phyloP scores from a whole-genome alignment of 2,113 vertebrate genomes.

The Pseudorhombus dupliciocellatus region DNA sequence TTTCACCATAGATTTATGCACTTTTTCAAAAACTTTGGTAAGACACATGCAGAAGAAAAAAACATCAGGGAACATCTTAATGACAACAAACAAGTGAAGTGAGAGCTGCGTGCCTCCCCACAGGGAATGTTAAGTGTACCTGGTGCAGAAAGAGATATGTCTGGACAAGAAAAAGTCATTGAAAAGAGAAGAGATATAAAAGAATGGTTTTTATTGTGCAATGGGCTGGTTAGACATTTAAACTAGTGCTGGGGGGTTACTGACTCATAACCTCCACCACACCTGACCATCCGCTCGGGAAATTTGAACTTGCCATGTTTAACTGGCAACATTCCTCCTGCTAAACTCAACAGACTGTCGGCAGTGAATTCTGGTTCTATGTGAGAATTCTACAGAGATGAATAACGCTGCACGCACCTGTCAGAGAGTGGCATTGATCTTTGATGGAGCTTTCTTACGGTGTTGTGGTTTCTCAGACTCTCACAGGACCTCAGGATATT shows the following conservation, averaged over 20 bases:
- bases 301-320: not conserved
- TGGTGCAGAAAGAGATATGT: not conserved
- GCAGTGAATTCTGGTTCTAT: not conserved
- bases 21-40: too few relatives aligned
- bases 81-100: slow-evolving; percentile 4
- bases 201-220: not conserved
- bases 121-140: not conserved
- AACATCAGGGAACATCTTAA: not conserved
- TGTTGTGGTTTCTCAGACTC: not conserved
- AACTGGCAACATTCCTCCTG: not conserved
- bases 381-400: slow-evolving; percentile 2
- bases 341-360: not conserved
- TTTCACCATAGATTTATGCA: too few relatives aligned
- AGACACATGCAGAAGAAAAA: too few relatives aligned
- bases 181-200: not conserved
- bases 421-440: not conserved
- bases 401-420: not conserved
- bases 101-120: not conserved
- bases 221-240: not conserved
- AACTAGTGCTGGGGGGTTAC: not conserved
- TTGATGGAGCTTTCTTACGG: not conserved
- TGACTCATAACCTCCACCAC: not conserved
- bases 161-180: not conserved
- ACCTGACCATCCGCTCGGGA: not conserved
- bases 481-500: slow-evolving; percentile 4